Evolutionary conservation across 2,797 vertebrate genomes (phyloP).

Genomic region (Lagodon rhomboides): DNA sequence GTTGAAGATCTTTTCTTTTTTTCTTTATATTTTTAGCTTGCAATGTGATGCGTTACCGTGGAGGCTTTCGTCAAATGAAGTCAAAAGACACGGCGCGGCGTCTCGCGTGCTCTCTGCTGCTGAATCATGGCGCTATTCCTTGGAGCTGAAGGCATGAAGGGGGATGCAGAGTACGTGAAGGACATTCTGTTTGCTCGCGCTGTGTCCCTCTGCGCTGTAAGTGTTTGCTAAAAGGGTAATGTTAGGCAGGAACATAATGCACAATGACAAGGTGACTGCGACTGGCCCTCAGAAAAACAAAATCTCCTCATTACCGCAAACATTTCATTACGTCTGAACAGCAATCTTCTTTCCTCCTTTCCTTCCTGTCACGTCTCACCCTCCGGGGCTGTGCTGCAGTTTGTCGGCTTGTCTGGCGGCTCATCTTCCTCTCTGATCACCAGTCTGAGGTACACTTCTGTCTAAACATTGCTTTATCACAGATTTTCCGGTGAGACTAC

Average conservation of each 20-base stretch:
- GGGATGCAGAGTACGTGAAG: slow-evolving; percentile 49
- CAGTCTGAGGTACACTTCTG: slow-evolving; percentile 8
- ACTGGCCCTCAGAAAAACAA: slow-evolving; percentile 46
- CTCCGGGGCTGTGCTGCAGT: slow-evolving; percentile 31
- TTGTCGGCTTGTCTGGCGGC: background rate
- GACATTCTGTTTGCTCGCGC: slow-evolving; percentile 46
- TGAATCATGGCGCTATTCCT: slow-evolving; percentile 29
- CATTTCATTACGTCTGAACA: slow-evolving; percentile 30
- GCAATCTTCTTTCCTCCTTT: background rate
- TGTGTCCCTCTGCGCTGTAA: slow-evolving; percentile 30
- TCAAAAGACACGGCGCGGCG: background rate
- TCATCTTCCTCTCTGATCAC: slow-evolving; percentile 25
- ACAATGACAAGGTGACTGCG: slow-evolving; percentile 69
- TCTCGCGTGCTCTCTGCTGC: background rate
- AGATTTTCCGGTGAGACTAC: slow-evolving; percentile 8
- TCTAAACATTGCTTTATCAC: slow-evolving; percentile 22
- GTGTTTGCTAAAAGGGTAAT: slow-evolving; percentile 51
- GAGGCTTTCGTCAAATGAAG: slow-evolving; percentile 5
- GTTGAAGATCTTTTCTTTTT: background rate
- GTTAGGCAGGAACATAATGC: slow-evolving; percentile 47
- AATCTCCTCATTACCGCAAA: slow-evolving; percentile 49
- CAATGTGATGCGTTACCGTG: background rate
- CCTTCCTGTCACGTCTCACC: slow-evolving; percentile 16
- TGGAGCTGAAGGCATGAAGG: slow-evolving; percentile 23
- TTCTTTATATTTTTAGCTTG: background rate